Conservation (phyloP, 2,888 invertebrate species). For the Lissocephala sabroskyi region DNA sequence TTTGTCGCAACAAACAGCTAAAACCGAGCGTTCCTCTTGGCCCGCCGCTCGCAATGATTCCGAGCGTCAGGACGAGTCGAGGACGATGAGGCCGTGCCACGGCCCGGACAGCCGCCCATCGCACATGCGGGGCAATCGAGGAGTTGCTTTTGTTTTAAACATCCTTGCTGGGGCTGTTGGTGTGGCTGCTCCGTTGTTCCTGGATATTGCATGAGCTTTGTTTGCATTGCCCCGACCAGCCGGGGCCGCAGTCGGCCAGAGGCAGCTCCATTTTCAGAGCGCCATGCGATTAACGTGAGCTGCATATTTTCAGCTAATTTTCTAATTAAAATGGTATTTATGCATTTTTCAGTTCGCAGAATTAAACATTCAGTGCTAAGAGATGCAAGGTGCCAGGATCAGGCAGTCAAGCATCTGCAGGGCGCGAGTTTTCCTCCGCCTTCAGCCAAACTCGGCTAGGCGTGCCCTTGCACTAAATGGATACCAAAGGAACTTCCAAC, state of each 20-base stretch:
- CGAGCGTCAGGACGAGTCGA: slow-evolving; percentile 37
- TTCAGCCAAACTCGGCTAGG: too few species aligned
- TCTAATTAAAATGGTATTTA: slow-evolving; percentile 73
- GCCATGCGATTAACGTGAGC: slow-evolving; percentile 72
- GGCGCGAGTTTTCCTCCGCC: too few species aligned
- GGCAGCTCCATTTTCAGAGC: slow-evolving; percentile 37
- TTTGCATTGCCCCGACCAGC: neutral
- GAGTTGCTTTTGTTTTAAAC: slow-evolving; percentile 18
- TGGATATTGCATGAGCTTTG: slow-evolving; percentile 62
- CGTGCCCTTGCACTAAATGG: too few species aligned
- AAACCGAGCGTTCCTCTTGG: slow-evolving; percentile 34
- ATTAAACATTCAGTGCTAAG: slow-evolving; percentile 41
- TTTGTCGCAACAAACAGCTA: slow-evolving; percentile 57
- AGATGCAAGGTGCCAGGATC: too few species aligned
- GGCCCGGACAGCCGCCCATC: neutral
- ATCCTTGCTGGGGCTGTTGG: slow-evolving; percentile 15
- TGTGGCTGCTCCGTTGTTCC: slow-evolving; percentile 45
- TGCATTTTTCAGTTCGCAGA: slow-evolving; percentile 64
- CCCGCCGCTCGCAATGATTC: slow-evolving; percentile 47
- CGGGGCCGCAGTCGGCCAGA: neutral
- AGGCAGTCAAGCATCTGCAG: too few species aligned
- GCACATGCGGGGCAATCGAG: slow-evolving; percentile 18
- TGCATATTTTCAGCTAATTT: slow-evolving; percentile 73
- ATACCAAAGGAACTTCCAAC: too few species aligned
- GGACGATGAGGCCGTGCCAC: slow-evolving; percentile 11